These are phyloP conservation scores for Ctenopoma kingsleyae DNA, from an alignment of 2,797 vertebrate genomes.

Conservation along the genomic window DNA sequence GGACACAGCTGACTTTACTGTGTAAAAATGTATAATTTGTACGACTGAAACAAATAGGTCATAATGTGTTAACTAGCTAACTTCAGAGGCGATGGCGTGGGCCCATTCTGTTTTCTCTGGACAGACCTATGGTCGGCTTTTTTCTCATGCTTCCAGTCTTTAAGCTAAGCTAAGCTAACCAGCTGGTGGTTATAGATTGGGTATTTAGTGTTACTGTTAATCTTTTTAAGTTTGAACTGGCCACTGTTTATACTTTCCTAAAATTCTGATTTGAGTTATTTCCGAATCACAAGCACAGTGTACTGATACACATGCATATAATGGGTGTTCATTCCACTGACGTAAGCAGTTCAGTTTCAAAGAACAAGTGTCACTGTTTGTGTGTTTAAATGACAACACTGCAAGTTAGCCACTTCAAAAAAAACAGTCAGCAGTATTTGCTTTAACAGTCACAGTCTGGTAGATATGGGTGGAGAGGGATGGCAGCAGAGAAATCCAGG, in stretches of 20 bases:
- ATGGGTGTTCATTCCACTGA: not conserved
- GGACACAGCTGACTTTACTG: too few species aligned
- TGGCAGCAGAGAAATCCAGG: slow-evolving; percentile 40
- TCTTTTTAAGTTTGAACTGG: too few species aligned
- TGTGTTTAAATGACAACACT: slow-evolving; percentile 10
- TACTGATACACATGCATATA: not conserved
- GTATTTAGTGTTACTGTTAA: not conserved
- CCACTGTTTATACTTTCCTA: too few species aligned
- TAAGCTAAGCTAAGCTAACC: slow-evolving; percentile 1
- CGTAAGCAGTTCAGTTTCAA: not conserved
- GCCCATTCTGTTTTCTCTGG: not conserved
- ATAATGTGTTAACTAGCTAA: too few species aligned
- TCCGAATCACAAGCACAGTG: too few species aligned
- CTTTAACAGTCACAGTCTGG: slow-evolving; percentile 16
- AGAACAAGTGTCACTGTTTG: not conserved
- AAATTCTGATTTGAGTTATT: not conserved
- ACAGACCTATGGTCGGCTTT: too few species aligned
- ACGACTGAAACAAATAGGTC: too few species aligned
- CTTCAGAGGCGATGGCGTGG: too few species aligned
- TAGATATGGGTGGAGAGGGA: slow-evolving; percentile 68
- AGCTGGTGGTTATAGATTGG: not conserved
- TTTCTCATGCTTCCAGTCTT: not conserved
- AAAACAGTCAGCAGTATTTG: slow-evolving; percentile 61
- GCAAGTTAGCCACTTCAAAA: not conserved
- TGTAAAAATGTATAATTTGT: too few species aligned